These are phyloP conservation scores for Sinopyrophorus schimmeli DNA, from an alignment of 2,888 invertebrate genomes.

Conservation along the genomic window DNA sequence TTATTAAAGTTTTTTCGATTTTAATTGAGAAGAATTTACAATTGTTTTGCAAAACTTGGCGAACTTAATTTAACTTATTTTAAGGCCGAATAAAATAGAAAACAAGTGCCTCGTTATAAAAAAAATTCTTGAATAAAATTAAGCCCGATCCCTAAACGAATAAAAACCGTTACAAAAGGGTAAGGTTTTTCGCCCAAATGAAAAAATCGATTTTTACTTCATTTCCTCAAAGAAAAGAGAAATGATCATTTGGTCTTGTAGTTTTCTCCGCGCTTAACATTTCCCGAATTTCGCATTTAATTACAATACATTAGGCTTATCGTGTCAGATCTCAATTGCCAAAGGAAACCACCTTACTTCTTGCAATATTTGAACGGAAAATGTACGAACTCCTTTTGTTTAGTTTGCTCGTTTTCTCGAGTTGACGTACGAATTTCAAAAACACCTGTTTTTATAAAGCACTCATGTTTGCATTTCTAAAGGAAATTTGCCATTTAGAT, in stretches of 20 bases:
- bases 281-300: constrained; percentile 24
- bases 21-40: no score
- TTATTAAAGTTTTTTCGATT: no score
- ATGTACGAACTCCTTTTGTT: constrained; percentile 16
- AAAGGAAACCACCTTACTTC: constrained; percentile 23
- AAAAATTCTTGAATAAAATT: no score
- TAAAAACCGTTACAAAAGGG: no score
- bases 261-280: constrained; percentile 20
- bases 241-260: constrained; percentile 6
- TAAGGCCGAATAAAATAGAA: no score
- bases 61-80: no score
- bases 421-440: constrained; percentile 1
- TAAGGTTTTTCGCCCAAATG: no score
- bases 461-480: constrained; percentile 1
- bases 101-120: no score
- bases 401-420: constrained; percentile 8
- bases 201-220: no score
- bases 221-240: no score
- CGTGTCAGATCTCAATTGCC: constrained; percentile 24
- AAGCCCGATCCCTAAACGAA: no score
- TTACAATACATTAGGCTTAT: constrained; percentile 29
- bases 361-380: constrained; percentile 16
- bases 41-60: no score
- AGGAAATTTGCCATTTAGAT: constrained; percentile 8
- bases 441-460: constrained; percentile 4